Base-by-base conservation (phyloP, 1,140 invertebrate species). In the Fopius arisanus region DNA sequence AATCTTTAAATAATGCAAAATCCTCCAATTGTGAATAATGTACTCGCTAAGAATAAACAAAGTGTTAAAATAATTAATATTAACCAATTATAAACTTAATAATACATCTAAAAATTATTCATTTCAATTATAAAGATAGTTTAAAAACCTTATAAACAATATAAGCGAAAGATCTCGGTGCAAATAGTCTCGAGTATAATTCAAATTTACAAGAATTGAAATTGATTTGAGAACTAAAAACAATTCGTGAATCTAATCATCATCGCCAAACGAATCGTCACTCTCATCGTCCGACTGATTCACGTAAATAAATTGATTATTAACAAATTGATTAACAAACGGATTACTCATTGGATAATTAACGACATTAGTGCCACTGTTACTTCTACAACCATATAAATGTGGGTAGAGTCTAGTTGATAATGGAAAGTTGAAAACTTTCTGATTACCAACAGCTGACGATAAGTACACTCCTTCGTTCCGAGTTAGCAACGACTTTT, bases 71-170 rank as follows among this genome's bases (percentile, higher is more conserved):
- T 80, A 79, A 83, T 78, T 75, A 84, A 87, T 87, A 87, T 81
- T 84, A 88, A 84, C 80, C 86, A 86, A 88, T 87, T 86, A 87
- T 85, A 87, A 87, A 87, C 85, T 86, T 85, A 86, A 83, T 83
- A 83, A 81, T 82, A 85, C 77, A 71, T 54, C 74, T 75, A 70
- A 29, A 65, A 72, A 70, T 67, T 33, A 67, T 41, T 65, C 28
- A 51, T 72, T 75, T 59, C 19, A 7, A 37, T 40, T 70, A 75
- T 54, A 62, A 26, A 62, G 63, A 41, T 48, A 16, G 68, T 29
- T 51, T 41, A 62, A 63, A 66, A 74, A 41, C 28, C 37, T 48
- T 68, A 69, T 23, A 51, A 59, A 67, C 28, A 70, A 70, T 70
- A 12, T 82, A 43, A 43, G 41, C 84, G 41, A 83, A 83, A 77